Percentiles rank a stretch among this genome's conserved stretches.
Conservation (phyloP, 2,113 vertebrate species). For the Bubalus kerabau region DNA sequence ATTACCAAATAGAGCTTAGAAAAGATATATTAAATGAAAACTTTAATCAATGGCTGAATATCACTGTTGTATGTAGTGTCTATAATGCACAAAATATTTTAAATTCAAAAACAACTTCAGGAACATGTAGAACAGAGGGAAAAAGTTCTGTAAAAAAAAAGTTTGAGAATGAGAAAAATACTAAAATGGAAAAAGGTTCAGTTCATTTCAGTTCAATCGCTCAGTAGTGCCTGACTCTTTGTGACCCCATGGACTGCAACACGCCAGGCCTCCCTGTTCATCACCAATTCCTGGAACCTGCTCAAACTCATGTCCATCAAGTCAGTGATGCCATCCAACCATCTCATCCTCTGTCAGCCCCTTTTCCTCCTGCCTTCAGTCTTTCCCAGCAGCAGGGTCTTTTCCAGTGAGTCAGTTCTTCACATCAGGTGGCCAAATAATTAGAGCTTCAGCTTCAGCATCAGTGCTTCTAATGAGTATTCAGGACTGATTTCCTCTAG, state of each 20-base stretch:
- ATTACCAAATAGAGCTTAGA: not conserved
- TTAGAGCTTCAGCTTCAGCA: not conserved
- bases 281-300: accelerated
- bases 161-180: not conserved
- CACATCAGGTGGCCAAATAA: not conserved
- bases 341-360: not conserved
- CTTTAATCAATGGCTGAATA: not conserved
- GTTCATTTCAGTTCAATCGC: not conserved
- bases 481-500: not conserved
- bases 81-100: not conserved
- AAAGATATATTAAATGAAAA: not conserved
- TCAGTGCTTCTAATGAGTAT: not conserved
- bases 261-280: not conserved
- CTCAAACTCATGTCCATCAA: not conserved
- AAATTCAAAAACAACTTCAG: not conserved
- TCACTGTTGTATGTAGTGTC: not conserved
- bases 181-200: not conserved
- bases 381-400: not conserved
- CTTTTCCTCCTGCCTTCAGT: not conserved
- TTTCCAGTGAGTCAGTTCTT: not conserved
- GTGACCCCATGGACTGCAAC: not conserved
- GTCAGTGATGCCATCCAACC: not conserved
- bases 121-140: not conserved
- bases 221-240: not conserved
- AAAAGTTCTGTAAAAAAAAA: not conserved